Evolutionary conservation across 2,888 invertebrate species (phyloP), one percentile per base, ranked within the genome.

Genomic region (Patella ulyssiponensis): DNA sequence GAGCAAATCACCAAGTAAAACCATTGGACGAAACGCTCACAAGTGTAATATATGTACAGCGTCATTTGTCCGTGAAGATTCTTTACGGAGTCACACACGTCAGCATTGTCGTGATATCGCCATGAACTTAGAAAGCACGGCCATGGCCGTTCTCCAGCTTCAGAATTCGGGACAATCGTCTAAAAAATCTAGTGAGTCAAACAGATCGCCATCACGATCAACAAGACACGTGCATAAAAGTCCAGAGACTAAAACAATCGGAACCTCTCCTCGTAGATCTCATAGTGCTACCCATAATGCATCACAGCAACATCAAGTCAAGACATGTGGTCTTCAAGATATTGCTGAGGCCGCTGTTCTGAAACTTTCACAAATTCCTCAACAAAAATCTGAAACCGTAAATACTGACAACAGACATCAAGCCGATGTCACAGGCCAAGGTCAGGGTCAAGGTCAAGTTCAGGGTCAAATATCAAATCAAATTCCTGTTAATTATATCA

Each of bases 11-110:
- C 64, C 64, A 12, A 64, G 20, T 64, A 64, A 64, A 23, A 64
- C 20, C 2, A 23, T 64, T 23, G 64, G 64, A 64, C 64, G 64
- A 9, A 90, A 89, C 81, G 80, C 85, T 0, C 90, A 88, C 80
- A 81, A 86, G 58, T 92, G 92, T 83, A 82, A 85, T 2, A 77
- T 84, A 7, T 92, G 92, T 81, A 83, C 86, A 9, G 89, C 89
- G 15, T 84, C 91, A 0, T 92, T 92, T 86, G 92, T 92, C 0
- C 83, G 92, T 52, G 91, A 92, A 82, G 92, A 92, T 77, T 92
- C 92, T 0, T 85, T 92, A 71, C 85, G 90, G n/a, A 91, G 92
- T 82, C 92, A 93, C 83, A 77, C 91, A 75, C 86, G 90, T 52
- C 91, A 91, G 71, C 93, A 93, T 82, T 77, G 64, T 14, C 52